Evolutionary conservation across 2,113 vertebrate genomes (phyloP).

Genomic region (Tetraodon nigroviridis): DNA sequence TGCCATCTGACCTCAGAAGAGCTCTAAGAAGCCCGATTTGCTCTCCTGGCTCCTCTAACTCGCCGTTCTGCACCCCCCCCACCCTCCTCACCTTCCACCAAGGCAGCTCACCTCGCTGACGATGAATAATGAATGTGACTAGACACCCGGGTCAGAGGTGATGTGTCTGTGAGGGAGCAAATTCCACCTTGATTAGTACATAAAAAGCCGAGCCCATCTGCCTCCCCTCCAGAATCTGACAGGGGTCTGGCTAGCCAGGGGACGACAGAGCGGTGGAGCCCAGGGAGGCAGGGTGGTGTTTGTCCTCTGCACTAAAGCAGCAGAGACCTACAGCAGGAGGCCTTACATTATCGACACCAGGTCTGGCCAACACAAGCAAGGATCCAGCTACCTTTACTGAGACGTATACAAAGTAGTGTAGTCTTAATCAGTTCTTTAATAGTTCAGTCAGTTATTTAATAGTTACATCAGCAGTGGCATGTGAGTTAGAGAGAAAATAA

Average conservation of each 20-base stretch:
- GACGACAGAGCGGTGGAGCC: conserved; percentile 28
- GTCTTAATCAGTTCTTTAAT: no score
- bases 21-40: conserved; percentile 8
- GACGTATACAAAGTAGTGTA: conserved; percentile 50
- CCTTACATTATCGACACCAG: conserved; percentile 52
- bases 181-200: conserved; percentile 78
- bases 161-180: conserved; percentile 74
- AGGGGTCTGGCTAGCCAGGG: conserved; percentile 54
- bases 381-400: conserved; percentile 28
- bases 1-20: conserved; percentile 17
- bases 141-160: conserved; percentile 72
- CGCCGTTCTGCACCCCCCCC: conserved; percentile 18
- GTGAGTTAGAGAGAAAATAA: no score
- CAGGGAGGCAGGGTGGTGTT: background rate
- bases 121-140: conserved; percentile 79
- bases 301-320: conserved; percentile 41
- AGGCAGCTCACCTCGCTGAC: conserved; percentile 63
- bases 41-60: no score
- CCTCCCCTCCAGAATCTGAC: conserved; percentile 65
- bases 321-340: conserved; percentile 48
- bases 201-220: conserved; percentile 74
- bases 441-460: no score
- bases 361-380: conserved; percentile 5
- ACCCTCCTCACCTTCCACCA: conserved; percentile 40
- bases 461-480: no score